These are phyloP conservation scores for Drosophila lowei DNA, from an alignment of 1,140 invertebrate species.

Conservation along the genomic window DNA sequence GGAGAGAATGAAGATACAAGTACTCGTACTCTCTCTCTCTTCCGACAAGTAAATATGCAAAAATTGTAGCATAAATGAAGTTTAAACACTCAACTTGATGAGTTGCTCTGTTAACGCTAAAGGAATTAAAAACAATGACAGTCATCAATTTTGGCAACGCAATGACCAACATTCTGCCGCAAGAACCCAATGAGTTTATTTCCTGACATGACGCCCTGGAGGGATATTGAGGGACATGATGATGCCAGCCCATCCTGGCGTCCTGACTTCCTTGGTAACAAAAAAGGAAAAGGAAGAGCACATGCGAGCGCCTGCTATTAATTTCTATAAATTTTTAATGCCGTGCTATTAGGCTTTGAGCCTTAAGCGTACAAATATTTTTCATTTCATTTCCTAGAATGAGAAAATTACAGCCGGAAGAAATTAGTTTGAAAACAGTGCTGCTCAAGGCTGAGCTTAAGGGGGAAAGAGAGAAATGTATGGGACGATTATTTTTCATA, in stretches of 20 bases:
- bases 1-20: constrained; percentile 5
- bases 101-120: constrained; percentile 72
- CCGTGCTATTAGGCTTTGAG: constrained; percentile 43
- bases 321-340: constrained; percentile 73
- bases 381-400: background rate
- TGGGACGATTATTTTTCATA: too few relatives aligned
- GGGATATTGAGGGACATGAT: constrained; percentile 8
- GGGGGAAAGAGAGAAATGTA: background rate
- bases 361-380: constrained; percentile 9
- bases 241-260: too few relatives aligned
- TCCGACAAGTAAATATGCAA: constrained; percentile 38
- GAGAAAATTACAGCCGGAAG: constrained; percentile 4
- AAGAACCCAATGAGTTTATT: constrained; percentile 26
- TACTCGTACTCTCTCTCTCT: constrained; percentile 12
- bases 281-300: background rate
- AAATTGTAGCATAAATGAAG: constrained; percentile 62
- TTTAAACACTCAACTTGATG: constrained; percentile 79
- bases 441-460: background rate
- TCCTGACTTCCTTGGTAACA: background rate
- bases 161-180: constrained; percentile 14
- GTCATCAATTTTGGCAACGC: constrained; percentile 60
- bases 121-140: constrained; percentile 74
- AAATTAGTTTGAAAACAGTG: constrained; percentile 17
- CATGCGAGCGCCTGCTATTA: constrained; percentile 55
- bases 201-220: constrained; percentile 12